phyloP scores from a whole-genome alignment of 1,140 invertebrate species.

The Limonius californicus region DNA sequence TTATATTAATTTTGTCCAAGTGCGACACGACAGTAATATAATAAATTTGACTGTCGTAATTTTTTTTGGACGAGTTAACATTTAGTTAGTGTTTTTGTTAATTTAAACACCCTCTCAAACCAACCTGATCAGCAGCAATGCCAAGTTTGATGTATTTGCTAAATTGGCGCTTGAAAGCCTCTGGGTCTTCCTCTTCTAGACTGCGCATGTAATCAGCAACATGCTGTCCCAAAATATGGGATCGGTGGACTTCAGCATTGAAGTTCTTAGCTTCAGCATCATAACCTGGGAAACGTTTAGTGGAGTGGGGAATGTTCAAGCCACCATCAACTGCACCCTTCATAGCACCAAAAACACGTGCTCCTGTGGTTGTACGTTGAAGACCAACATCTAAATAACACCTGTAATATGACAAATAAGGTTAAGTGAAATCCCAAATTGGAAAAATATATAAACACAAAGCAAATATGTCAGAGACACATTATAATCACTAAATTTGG shows the following conservation, averaged over 20 bases:
- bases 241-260: slow-evolving; percentile 88
- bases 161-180: slow-evolving; percentile 96
- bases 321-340: slow-evolving; percentile 99
- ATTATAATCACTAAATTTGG: slow-evolving; percentile 38
- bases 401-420: slow-evolving; percentile 46
- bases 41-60: slow-evolving; percentile 48
- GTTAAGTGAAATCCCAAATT: no score
- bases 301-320: slow-evolving; percentile 96
- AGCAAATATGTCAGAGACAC: slow-evolving; percentile 48
- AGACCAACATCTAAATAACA: slow-evolving; percentile 97
- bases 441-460: no score
- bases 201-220: slow-evolving; percentile 96
- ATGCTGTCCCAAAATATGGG: slow-evolving; percentile 95
- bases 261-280: slow-evolving; percentile 89
- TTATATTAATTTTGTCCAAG: slow-evolving; percentile 54
- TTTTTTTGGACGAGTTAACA: slow-evolving; percentile 55
- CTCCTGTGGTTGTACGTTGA: slow-evolving; percentile 94
- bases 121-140: slow-evolving; percentile 78
- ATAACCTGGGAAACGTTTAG: slow-evolving; percentile 97
- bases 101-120: slow-evolving; percentile 54
- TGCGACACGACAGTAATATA: slow-evolving; percentile 48
- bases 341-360: slow-evolving; percentile 96
- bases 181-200: slow-evolving; percentile 92
- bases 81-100: no score
- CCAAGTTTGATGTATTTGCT: slow-evolving; percentile 90